Percentiles rank a stretch among this genome's conserved stretches.
phyloP scores from a whole-genome alignment of 2,797 vertebrate genomes.

The Orientallactaga sibirica region DNA sequence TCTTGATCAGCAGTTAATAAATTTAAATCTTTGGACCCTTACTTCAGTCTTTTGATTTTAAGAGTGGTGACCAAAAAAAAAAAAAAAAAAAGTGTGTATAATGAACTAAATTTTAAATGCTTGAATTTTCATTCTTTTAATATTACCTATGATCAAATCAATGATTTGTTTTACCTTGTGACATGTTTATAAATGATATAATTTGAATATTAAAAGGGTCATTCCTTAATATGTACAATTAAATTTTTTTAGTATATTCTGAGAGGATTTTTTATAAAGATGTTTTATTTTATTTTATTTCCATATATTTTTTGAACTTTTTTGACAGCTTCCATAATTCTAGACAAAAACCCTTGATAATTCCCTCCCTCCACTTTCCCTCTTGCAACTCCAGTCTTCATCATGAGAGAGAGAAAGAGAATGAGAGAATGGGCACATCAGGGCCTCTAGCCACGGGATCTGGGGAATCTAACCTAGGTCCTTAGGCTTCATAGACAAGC shows the following conservation, averaged over 20 bases:
- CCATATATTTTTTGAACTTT: too few species aligned
- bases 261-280: background rate
- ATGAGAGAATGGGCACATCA: too few species aligned
- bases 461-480: background rate
- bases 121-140: background rate
- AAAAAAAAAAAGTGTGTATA: too few species aligned
- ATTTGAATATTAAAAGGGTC: background rate
- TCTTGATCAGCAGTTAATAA: background rate
- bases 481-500: background rate
- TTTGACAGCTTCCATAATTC: too few species aligned
- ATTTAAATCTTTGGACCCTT: background rate
- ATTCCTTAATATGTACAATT: background rate
- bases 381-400: too few species aligned
- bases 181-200: background rate
- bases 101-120: background rate
- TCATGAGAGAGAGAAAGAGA: too few species aligned
- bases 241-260: background rate
- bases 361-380: too few species aligned
- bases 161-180: background rate
- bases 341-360: too few species aligned
- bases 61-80: background rate
- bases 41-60: background rate
- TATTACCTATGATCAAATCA: background rate
- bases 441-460: too few species aligned
- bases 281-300: too few species aligned